These are phyloP conservation scores for Tachuris rubrigastra DNA, from an alignment of 2,113 vertebrate species.

Conservation along the genomic window DNA sequence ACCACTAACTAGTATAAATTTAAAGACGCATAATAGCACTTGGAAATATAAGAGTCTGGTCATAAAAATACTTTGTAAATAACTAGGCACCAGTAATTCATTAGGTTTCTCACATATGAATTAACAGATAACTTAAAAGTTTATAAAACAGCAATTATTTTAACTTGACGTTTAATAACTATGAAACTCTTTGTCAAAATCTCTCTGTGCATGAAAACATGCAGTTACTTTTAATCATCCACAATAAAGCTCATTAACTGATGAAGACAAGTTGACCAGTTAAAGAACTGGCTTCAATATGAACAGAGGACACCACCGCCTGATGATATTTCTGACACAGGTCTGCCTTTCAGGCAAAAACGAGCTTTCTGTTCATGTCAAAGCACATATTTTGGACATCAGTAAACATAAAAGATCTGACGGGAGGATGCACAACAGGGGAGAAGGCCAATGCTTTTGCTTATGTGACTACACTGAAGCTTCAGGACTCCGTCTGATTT, in stretches of 20 bases:
- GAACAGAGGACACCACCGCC: not conserved
- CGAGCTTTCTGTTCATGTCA: not conserved
- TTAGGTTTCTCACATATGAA: not conserved
- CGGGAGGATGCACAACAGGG: not conserved
- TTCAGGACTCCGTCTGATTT: not conserved
- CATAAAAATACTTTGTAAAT: not conserved
- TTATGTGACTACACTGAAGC: not conserved
- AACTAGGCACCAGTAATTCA: not conserved
- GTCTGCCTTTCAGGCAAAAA: not conserved
- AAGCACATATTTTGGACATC: not conserved
- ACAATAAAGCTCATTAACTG: not conserved
- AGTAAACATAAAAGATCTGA: not conserved
- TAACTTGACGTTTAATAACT: not conserved
- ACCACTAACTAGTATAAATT: not conserved
- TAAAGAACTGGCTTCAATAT: not conserved
- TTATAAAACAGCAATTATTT: constrained; percentile 1
- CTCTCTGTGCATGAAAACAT: not conserved
- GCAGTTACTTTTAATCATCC: not conserved
- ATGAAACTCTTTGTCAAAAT: not conserved
- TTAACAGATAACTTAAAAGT: not conserved
- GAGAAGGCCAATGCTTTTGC: not conserved
- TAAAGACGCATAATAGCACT: not conserved
- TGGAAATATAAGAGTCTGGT: not conserved
- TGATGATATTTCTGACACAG: not conserved
- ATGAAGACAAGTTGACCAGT: not conserved